These are phyloP conservation scores for Ondatra zibethicus DNA, from an alignment of 2,113 vertebrate genomes.

Conservation along the genomic window DNA sequence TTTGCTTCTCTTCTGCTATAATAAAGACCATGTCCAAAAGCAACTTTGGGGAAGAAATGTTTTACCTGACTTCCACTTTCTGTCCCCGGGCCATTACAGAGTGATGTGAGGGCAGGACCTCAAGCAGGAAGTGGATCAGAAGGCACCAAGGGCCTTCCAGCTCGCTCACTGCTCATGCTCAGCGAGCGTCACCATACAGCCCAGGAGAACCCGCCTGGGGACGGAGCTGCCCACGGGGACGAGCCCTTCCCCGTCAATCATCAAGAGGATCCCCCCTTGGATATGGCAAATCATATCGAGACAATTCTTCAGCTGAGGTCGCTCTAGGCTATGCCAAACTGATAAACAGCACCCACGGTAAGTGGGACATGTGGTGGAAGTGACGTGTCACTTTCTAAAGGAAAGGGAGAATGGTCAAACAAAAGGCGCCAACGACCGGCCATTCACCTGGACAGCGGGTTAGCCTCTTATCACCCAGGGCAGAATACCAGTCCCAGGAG, in stretches of 20 bases:
- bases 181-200: background rate
- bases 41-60: background rate
- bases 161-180: background rate
- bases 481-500: background rate
- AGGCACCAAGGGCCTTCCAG: background rate
- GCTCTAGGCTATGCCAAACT: background rate
- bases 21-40: background rate
- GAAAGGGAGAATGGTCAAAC: background rate
- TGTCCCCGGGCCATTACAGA: background rate
- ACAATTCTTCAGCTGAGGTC: background rate
- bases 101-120: background rate
- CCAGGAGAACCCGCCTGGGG: background rate
- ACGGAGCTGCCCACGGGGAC: background rate
- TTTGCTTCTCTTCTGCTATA: background rate
- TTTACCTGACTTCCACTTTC: background rate
- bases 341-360: background rate
- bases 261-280: background rate
- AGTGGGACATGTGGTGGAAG: background rate
- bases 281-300: background rate
- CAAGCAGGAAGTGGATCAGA: background rate
- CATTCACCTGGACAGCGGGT: background rate
- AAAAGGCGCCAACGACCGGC: background rate
- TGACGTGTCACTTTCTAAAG: background rate
- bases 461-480: too few species aligned
- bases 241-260: background rate